These are phyloP conservation scores for Neodiprion pinetum DNA, from an alignment of 1,140 invertebrate genomes.

Conservation along the genomic window DNA sequence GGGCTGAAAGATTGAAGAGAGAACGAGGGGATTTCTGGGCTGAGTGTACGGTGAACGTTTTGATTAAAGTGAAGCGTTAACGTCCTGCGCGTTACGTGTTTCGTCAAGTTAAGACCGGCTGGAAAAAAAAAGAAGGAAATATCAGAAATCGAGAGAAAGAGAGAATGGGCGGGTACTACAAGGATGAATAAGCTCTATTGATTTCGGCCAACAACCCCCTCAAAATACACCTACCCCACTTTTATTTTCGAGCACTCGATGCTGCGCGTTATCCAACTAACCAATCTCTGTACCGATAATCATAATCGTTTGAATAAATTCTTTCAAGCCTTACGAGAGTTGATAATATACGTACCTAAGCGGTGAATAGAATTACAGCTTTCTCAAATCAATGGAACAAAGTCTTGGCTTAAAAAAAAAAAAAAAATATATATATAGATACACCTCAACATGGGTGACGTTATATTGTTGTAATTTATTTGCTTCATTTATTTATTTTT, in stretches of 20 bases:
- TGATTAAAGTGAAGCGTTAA: background rate
- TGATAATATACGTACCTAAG: too few relatives aligned
- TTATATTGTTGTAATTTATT: too few relatives aligned
- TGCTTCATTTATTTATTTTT: too few relatives aligned
- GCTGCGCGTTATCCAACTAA: background rate
- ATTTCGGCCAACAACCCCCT: constrained; percentile 1
- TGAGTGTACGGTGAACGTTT: background rate
- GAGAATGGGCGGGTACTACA: background rate
- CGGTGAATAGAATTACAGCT: too few relatives aligned
- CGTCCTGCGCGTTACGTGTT: too few relatives aligned
- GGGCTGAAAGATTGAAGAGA: background rate
- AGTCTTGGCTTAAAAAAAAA: too few relatives aligned
- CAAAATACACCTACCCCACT: background rate
- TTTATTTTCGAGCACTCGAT: background rate
- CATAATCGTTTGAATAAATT: too few relatives aligned
- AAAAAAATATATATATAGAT: too few relatives aligned
- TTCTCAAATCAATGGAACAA: too few relatives aligned
- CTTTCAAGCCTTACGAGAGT: too few relatives aligned
- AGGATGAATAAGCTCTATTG: background rate
- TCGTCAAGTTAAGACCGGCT: background rate
- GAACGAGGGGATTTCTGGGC: background rate
- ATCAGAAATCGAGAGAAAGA: background rate
- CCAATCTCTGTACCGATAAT: too few relatives aligned
- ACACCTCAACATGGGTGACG: too few relatives aligned
- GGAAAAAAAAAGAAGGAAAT: background rate